Percentiles rank a stretch among this genome's conserved stretches.
phyloP scores from a whole-genome alignment of 2,888 invertebrate genomes.

The Leucozona laternaria region DNA sequence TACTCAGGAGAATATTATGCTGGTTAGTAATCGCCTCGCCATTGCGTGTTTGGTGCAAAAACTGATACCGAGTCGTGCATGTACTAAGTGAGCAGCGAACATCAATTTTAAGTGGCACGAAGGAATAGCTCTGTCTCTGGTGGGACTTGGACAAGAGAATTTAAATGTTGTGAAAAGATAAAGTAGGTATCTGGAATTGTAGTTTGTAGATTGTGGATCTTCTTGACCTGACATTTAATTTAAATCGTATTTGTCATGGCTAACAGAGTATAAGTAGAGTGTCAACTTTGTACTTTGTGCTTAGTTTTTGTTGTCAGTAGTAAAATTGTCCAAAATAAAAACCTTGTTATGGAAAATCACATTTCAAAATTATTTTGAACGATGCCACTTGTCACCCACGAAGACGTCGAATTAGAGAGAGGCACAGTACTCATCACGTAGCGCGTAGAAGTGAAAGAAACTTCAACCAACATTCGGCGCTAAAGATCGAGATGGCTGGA shows the following conservation, averaged over 20 bases:
- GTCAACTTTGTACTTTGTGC: background rate
- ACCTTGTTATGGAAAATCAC: no score
- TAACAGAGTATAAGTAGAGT: background rate
- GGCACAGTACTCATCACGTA: no score
- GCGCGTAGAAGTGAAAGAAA: no score
- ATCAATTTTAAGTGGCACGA: conserved; percentile 44
- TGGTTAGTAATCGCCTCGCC: conserved; percentile 34
- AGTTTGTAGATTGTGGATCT: conserved; percentile 11
- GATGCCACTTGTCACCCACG: no score
- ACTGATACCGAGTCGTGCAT: conserved; percentile 27
- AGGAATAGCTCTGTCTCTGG: conserved; percentile 29
- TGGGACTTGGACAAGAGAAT: background rate
- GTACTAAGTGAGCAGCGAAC: conserved; percentile 27
- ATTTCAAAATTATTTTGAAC: no score
- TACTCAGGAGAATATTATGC: conserved; percentile 17
- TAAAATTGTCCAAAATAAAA: background rate
- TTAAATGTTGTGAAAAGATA: conserved; percentile 15
- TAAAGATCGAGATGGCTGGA: no score
- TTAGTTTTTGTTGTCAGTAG: background rate
- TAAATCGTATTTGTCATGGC: background rate
- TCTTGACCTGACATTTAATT: conserved; percentile 16
- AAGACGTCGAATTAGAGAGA: no score
- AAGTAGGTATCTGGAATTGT: background rate
- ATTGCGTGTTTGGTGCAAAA: conserved; percentile 39
- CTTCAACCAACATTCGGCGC: no score